A percentile compares a stretch with the other conserved stretches of the same genome.
Evolutionary conservation across 2,797 vertebrate species (phyloP).

Genomic region (Platalea minor): DNA sequence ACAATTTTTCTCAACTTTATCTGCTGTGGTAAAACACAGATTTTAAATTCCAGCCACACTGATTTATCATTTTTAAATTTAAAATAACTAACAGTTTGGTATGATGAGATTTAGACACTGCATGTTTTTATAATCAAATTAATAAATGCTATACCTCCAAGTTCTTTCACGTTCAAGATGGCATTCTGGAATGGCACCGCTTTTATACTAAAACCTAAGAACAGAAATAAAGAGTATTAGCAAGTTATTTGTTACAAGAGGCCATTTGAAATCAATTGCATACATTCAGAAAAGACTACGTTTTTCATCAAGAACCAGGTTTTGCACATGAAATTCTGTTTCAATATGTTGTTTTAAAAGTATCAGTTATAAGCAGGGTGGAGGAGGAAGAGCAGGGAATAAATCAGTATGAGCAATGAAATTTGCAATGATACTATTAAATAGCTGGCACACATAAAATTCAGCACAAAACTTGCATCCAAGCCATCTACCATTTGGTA

Average conservation of each 20-base stretch:
- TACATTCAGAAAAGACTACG: not conserved
- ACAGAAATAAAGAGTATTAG: constrained; percentile 60
- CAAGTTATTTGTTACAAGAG: not conserved
- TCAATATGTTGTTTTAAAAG: not conserved
- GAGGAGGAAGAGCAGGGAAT: not conserved
- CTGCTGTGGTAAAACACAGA: not conserved
- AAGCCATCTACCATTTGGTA: not conserved
- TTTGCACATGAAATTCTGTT: not conserved
- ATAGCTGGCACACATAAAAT: not conserved
- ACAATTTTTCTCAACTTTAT: not conserved
- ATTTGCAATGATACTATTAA: not conserved
- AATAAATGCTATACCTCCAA: constrained; percentile 87
- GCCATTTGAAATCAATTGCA: not conserved
- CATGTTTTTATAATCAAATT: not conserved
- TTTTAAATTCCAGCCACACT: not conserved
- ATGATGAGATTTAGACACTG: not conserved
- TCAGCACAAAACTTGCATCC: not conserved
- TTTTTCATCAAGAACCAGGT: not conserved
- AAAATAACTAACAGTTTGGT: not conserved
- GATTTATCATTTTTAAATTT: not conserved
- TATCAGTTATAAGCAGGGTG: not conserved
- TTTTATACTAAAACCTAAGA: constrained; percentile 98
- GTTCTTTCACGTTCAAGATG: constrained; percentile 98
- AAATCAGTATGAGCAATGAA: not conserved
- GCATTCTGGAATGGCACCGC: constrained; percentile 96